phyloP scores from a whole-genome alignment of 2,113 vertebrate genomes.

The Heterotis niloticus region DNA sequence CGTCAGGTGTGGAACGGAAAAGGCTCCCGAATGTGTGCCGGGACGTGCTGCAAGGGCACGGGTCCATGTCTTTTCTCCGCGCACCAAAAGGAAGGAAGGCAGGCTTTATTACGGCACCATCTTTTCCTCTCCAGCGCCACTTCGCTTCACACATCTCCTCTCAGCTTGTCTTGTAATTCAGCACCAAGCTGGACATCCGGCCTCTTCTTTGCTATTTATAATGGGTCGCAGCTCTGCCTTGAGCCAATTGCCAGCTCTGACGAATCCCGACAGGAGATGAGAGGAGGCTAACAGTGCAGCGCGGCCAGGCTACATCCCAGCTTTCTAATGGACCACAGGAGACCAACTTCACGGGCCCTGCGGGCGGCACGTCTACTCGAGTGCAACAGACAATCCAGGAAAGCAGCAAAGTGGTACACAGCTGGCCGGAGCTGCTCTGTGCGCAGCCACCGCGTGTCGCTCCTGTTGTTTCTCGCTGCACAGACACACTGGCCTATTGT shows the following conservation, averaged over 20 bases:
- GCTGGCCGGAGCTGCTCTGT: background rate
- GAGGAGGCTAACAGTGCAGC: conserved; percentile 57
- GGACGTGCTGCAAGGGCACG: conserved; percentile 83
- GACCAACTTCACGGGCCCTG: conserved; percentile 58
- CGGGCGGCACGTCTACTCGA: conserved; percentile 35
- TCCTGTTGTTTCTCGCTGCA: background rate
- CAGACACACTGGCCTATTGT: background rate
- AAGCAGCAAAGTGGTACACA: background rate
- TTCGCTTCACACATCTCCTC: conserved; percentile 61
- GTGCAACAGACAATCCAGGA: background rate
- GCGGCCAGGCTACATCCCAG: conserved; percentile 64
- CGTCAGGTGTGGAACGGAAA: conserved; percentile 97
- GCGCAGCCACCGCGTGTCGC: background rate
- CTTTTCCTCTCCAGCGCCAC: conserved; percentile 69
- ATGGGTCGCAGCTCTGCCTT: conserved; percentile 52
- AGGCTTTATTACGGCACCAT: conserved; percentile 62
- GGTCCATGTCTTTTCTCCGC: conserved; percentile 74
- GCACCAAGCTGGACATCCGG: conserved; percentile 62
- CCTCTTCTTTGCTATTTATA: conserved; percentile 60
- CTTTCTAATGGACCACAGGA: conserved; percentile 76
- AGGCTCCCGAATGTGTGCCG: conserved; percentile 95
- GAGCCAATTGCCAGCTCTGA: conserved; percentile 65
- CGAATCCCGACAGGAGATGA: conserved; percentile 55
- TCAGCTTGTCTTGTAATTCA: conserved; percentile 63
- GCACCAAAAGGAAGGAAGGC: conserved; percentile 58